phyloP scores from a whole-genome alignment of 2,888 invertebrate genomes.

The Oscheius sp. region DNA sequence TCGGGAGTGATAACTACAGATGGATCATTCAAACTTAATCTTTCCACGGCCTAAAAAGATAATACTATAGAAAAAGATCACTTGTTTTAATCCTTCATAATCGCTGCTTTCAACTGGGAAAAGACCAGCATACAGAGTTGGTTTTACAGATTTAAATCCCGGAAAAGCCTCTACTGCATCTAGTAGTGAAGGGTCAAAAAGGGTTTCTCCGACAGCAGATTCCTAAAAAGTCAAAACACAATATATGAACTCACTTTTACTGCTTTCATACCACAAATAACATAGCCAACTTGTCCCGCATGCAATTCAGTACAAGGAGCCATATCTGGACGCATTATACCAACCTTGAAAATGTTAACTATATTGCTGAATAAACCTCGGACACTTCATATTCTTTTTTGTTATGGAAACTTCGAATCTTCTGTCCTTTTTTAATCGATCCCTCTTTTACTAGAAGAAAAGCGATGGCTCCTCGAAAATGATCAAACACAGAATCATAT shows the following conservation, averaged over 20 bases:
- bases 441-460: conserved; percentile 84
- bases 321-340: conserved; percentile 81
- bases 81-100: conserved; percentile 72
- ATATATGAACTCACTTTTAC: conserved; percentile 61
- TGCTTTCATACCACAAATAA: conserved; percentile 83
- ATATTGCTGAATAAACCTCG: conserved; percentile 71
- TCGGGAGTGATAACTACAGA: conserved; percentile 85
- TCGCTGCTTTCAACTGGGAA: conserved; percentile 83
- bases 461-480: conserved; percentile 83
- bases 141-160: conserved; percentile 78
- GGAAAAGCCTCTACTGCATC: conserved; percentile 76
- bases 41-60: conserved; percentile 81
- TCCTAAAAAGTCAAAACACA: conserved; percentile 36
- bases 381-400: conserved; percentile 83
- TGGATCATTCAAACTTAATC: conserved; percentile 90
- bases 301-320: conserved; percentile 60
- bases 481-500: conserved; percentile 93
- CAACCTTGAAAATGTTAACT: conserved; percentile 72
- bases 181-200: conserved; percentile 72
- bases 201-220: conserved; percentile 65
- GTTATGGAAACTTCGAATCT: conserved; percentile 80
- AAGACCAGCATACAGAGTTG: conserved; percentile 86
- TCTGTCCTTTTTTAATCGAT: conserved; percentile 77
- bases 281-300: conserved; percentile 92
- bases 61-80: conserved; percentile 71